phyloP scores from a whole-genome alignment of 2,888 invertebrate species.

The Ennomos quercinarius region DNA sequence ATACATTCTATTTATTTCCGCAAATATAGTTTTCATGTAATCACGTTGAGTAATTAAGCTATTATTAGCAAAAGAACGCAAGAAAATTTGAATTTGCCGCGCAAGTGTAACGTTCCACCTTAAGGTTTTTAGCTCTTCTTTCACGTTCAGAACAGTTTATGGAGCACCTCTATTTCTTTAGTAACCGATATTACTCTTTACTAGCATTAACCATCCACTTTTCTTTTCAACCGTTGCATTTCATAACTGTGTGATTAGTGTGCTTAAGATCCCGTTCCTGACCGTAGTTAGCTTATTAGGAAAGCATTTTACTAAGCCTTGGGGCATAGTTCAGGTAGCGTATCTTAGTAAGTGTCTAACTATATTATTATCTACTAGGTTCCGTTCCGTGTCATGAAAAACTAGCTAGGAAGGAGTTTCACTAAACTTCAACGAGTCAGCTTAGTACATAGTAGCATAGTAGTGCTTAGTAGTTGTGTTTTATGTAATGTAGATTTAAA shows the following conservation, averaged over 20 bases:
- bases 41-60: too few relatives aligned
- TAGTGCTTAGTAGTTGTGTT: too few relatives aligned
- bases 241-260: conserved; percentile 60
- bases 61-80: too few relatives aligned
- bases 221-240: conserved; percentile 52
- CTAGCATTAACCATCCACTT: conserved; percentile 48
- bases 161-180: conserved; percentile 1
- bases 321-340: conserved; percentile 1
- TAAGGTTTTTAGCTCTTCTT: too few relatives aligned
- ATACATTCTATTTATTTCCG: too few relatives aligned
- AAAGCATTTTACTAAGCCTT: conserved; percentile 9
- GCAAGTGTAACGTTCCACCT: too few relatives aligned
- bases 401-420: not conserved
- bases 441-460: too few relatives aligned
- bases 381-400: not conserved
- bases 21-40: too few relatives aligned
- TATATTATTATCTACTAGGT: not conserved
- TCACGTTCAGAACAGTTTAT: not conserved
- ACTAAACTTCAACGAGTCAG: not conserved
- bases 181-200: conserved; percentile 29
- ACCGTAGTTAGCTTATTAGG: conserved; percentile 32
- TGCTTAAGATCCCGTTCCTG: conserved; percentile 50
- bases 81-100: too few relatives aligned
- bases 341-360: too few relatives aligned
- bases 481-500: not conserved